A percentile compares a stretch with the other conserved stretches of the same genome.
phyloP scores from a whole-genome alignment of 2,113 vertebrate species.

The Tautogolabrus adspersus region DNA sequence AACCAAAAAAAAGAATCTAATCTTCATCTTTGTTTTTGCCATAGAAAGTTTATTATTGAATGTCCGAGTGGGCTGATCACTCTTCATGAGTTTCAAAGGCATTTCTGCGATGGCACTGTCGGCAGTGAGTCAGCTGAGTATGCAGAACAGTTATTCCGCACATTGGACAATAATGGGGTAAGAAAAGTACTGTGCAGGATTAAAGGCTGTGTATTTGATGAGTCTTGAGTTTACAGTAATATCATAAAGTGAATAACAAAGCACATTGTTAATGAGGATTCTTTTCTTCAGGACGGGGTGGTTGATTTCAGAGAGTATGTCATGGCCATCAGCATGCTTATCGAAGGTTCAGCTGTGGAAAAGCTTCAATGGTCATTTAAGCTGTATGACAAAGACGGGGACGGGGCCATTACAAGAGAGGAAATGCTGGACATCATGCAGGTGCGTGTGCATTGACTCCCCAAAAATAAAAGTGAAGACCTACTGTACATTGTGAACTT shows the following conservation, averaged over 20 bases:
- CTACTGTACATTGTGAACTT: too few relatives aligned
- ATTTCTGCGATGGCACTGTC: slow-evolving; percentile 79
- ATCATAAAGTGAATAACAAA: background rate
- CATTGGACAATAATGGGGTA: slow-evolving; percentile 76
- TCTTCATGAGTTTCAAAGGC: slow-evolving; percentile 78
- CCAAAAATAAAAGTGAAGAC: background rate
- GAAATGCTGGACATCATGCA: slow-evolving; percentile 83
- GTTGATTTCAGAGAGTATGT: slow-evolving; percentile 82
- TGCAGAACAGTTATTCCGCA: slow-evolving; percentile 79
- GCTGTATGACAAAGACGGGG: slow-evolving; percentile 80
- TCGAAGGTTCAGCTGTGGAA: slow-evolving; percentile 73
- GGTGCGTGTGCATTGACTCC: slow-evolving; percentile 48
- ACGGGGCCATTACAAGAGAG: slow-evolving; percentile 67
- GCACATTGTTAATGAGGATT: background rate
- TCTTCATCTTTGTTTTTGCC: slow-evolving; percentile 19
- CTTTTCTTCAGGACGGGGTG: slow-evolving; percentile 63
- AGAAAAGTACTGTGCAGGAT: background rate
- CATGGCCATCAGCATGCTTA: slow-evolving; percentile 76
- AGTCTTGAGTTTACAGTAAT: background rate
- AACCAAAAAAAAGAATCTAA: background rate
- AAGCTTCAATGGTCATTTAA: slow-evolving; percentile 83
- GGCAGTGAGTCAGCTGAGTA: slow-evolving; percentile 75
- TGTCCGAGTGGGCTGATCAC: slow-evolving; percentile 78
- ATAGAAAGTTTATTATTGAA: slow-evolving; percentile 80
- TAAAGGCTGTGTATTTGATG: background rate